These are phyloP conservation scores for Pontoporia blainvillei DNA, from an alignment of 2,113 vertebrate species.

Conservation along the genomic window DNA sequence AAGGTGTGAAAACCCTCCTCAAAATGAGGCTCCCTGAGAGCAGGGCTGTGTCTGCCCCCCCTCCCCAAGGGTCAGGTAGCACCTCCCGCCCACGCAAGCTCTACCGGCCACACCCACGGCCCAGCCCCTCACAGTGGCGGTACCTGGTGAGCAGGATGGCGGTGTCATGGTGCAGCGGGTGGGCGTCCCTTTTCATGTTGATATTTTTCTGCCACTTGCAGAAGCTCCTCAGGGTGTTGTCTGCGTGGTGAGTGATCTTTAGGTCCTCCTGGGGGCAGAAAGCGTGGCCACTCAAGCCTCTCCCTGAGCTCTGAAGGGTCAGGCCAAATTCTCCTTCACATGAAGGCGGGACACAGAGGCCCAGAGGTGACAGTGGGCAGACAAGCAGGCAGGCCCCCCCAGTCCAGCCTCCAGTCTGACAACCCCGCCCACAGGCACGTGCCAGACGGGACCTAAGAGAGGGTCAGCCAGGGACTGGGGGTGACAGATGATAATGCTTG, in stretches of 20 bases:
- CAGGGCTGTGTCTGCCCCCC: neutral
- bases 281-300: neutral
- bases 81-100: no score
- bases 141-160: constrained; percentile 97
- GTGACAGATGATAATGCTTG: no score
- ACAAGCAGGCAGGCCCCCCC: neutral
- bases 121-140: accelerated
- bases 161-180: constrained; percentile 92
- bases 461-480: neutral
- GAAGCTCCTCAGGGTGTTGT: constrained; percentile 94
- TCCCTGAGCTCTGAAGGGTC: neutral
- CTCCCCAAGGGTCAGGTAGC: accelerated
- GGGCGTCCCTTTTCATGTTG: constrained; percentile 91
- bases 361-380: neutral
- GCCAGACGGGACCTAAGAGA: no score
- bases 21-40: neutral
- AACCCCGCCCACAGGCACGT: neutral
- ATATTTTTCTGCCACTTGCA: constrained; percentile 97
- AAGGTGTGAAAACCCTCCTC: neutral
- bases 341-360: neutral
- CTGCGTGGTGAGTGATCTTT: constrained; percentile 95
- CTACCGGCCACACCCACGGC: accelerated
- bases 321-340: neutral
- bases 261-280: constrained; percentile 86
- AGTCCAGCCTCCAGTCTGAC: neutral